A percentile compares a stretch with the other conserved stretches of the same genome.
Evolutionary conservation across 2,113 vertebrate species (phyloP).

Genomic region (Caloenas nicobarica): DNA sequence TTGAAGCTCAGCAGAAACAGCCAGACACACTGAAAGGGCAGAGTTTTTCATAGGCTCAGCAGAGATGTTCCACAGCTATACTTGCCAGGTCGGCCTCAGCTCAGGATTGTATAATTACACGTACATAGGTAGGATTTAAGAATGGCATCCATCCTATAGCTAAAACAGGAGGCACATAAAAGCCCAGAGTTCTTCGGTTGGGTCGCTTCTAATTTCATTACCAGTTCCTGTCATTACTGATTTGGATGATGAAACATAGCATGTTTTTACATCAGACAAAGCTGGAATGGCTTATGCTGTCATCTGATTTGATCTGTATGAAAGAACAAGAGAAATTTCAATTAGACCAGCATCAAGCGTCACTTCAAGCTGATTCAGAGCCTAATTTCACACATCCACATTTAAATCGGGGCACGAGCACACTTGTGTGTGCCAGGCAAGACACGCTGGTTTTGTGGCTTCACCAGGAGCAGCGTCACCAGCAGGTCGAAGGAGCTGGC

Average conservation of each 20-base stretch:
- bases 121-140: background rate
- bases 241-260: conserved; percentile 1
- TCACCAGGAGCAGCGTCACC: background rate
- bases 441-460: rapidly evolving
- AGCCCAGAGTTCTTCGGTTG: background rate
- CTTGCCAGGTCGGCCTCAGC: background rate
- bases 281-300: conserved; percentile 2
- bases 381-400: conserved; percentile 5
- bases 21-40: background rate
- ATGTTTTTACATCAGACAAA: conserved; percentile 27
- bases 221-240: background rate
- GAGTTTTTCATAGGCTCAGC: background rate
- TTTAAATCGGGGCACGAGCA: background rate
- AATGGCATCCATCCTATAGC: conserved; percentile 6
- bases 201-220: background rate
- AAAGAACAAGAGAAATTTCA: conserved; percentile 43
- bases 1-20: background rate
- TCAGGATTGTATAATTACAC: background rate
- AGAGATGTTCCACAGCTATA: background rate
- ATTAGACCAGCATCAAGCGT: conserved; percentile 9
- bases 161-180: background rate
- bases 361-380: conserved; percentile 45
- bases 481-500: background rate
- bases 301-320: background rate
- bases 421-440: background rate